Evolutionary conservation across 2,888 invertebrate species (phyloP).

Genomic region (Drosophila neotestacea): DNA sequence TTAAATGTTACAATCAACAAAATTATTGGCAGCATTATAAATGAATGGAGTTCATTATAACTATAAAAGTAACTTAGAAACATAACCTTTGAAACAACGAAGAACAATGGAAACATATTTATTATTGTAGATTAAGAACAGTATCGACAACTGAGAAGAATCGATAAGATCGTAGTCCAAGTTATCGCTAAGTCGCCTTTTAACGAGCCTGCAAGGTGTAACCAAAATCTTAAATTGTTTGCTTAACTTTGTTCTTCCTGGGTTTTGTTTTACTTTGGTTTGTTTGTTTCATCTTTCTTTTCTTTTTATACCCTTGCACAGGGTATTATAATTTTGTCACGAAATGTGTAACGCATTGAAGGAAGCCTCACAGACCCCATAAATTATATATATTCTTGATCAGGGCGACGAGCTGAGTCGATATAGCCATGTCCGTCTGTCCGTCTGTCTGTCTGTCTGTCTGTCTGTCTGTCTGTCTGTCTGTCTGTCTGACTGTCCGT

Average conservation of each 20-base stretch:
- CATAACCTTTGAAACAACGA: neutral
- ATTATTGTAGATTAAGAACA: slow-evolving; percentile 55
- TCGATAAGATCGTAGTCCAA: slow-evolving; percentile 16
- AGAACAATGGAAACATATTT: slow-evolving; percentile 57
- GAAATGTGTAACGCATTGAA: no score
- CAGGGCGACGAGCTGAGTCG: no score
- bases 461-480: no score
- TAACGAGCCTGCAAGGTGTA: slow-evolving; percentile 56
- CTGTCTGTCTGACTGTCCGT: no score
- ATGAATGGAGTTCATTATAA: neutral
- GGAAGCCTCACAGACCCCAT: no score
- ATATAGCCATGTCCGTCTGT: no score
- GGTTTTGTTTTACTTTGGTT: slow-evolving; percentile 14
- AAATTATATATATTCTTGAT: no score
- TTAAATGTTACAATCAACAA: no score
- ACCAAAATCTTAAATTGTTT: slow-evolving; percentile 31
- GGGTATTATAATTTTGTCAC: no score
- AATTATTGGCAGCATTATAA: neutral
- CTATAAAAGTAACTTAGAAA: neutral
- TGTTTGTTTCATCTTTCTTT: neutral
- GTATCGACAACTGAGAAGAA: slow-evolving; percentile 24
- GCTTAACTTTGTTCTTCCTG: slow-evolving; percentile 18
- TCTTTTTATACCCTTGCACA: no score
- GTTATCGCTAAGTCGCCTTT: slow-evolving; percentile 2
- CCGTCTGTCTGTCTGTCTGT: no score